These are phyloP conservation scores for Rugalucina vietnamica DNA, from an alignment of 2,888 invertebrate genomes.

Conservation along the genomic window DNA sequence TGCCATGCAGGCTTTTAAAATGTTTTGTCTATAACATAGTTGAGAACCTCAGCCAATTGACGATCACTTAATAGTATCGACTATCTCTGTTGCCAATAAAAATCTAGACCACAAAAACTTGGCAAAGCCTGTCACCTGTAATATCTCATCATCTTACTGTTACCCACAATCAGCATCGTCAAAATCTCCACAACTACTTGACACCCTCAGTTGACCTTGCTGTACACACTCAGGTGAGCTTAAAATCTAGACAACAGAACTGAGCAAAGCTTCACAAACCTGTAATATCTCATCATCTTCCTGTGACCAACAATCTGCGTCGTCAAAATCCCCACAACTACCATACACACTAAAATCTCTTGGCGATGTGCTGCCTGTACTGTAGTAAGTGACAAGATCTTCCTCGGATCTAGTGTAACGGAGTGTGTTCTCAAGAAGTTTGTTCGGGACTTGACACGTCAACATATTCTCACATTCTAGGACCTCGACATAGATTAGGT, in stretches of 20 bases:
- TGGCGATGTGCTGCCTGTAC: constrained; percentile 68
- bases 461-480: constrained; percentile 93
- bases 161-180: constrained; percentile 92
- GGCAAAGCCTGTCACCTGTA: too few relatives aligned
- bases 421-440: constrained; percentile 87
- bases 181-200: constrained; percentile 75
- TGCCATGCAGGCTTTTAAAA: too few relatives aligned
- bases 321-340: constrained; percentile 79
- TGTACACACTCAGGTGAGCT: too few relatives aligned
- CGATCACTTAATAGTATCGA: too few relatives aligned
- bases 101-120: too few relatives aligned
- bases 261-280: too few relatives aligned
- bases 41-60: too few relatives aligned
- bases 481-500: constrained; percentile 98
- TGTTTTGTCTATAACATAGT: too few relatives aligned
- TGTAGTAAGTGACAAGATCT: constrained; percentile 86
- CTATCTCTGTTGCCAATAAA: too few relatives aligned
- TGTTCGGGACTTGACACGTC: constrained; percentile 94
- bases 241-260: too few relatives aligned
- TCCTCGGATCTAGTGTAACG: constrained; percentile 97
- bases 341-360: constrained; percentile 79
- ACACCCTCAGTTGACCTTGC: too few relatives aligned
- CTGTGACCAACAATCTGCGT: constrained; percentile 94
- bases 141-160: constrained; percentile 97
- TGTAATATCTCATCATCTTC: constrained; percentile 97